Conservation (phyloP, 2,888 invertebrate genomes). For the Erebia ligea region DNA sequence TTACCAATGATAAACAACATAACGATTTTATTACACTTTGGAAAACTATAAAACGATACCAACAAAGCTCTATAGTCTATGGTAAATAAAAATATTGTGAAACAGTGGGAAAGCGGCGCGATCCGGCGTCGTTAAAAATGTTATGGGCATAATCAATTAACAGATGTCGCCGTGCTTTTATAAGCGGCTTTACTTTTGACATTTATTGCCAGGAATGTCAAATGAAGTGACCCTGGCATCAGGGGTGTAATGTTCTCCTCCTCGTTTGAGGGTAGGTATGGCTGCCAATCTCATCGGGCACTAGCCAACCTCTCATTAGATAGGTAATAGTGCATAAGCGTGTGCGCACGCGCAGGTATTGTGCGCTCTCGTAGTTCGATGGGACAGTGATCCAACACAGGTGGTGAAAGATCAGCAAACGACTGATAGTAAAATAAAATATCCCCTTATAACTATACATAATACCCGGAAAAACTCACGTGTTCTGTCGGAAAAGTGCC, state of each 20-base stretch:
- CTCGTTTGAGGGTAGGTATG: not conserved
- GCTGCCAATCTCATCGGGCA: too few species aligned
- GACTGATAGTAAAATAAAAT: too few species aligned
- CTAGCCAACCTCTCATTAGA: too few species aligned
- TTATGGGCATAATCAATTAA: conserved; percentile 73
- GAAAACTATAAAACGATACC: conserved; percentile 66
- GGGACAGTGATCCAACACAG: too few species aligned
- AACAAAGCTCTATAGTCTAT: conserved; percentile 68
- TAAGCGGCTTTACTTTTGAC: conserved; percentile 68
- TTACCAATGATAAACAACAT: conserved; percentile 28
- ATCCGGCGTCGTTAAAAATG: conserved; percentile 70
- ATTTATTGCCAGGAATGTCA: conserved; percentile 55
- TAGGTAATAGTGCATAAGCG: too few species aligned
- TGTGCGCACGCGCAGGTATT: too few species aligned
- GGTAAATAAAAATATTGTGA: conserved; percentile 64
- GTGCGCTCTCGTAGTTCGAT: too few species aligned
- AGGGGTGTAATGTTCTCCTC: conserved; percentile 5
- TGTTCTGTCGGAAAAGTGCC: too few species aligned
- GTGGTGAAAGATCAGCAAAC: too few species aligned
- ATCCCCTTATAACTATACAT: too few species aligned
- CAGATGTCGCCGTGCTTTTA: conserved; percentile 69
- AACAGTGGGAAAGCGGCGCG: conserved; percentile 62
- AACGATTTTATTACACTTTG: conserved; percentile 62
- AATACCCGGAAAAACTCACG: too few species aligned
- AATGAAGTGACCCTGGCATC: conserved; percentile 42